Evolutionary conservation across 2,888 invertebrate species (phyloP), one percentile per base, ranked within the genome.

Genomic region (Crossocerus cetratus): DNA sequence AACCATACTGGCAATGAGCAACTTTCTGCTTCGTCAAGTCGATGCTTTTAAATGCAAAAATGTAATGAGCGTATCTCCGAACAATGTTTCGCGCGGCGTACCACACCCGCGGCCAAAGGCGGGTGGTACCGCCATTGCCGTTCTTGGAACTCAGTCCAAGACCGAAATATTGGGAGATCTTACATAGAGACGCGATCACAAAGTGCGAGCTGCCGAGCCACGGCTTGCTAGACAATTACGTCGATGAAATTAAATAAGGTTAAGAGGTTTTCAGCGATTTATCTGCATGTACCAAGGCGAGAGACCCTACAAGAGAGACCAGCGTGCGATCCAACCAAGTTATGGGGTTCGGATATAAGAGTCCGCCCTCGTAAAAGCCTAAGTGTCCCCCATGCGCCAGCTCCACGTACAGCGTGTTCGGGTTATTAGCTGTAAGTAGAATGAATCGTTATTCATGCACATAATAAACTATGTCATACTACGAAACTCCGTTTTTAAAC

Each of bases 321-420:
- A 97, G 91, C 0, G 97, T 94, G 56, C 96, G 94, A 91, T 98
- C 98, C 72, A 98, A 91, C 98, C 98, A 98, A 71, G 97, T 97
- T 69, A 97, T 95, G 0, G 96, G 95, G 87, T 97, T 96, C 0
- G 98, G 98, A 90, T 96, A 95, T 1, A 97, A 88, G 23, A 95
- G 91, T 18, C 97, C 97, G 11, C 97, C 97, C 91, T 98, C 98
- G 89, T 97, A 97, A 91, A 97, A 98, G 20, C 98, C 98, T 78
- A 98, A 92, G 91, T 98, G 98, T 2, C 98, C 98, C 13, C 98
- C 98, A 89, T 98, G 98, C 11, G 96, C 94, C 22, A 97, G 91
- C 88, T 96, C 95, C 66, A 97, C 91, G 87, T 95, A 97, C 82
- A 97, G 92, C 2, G 93, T 92, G 83, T 94, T 94, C 61, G 92